Conservation (phyloP, 2,888 invertebrate species). For the Sepioteuthis lessoniana region DNA sequence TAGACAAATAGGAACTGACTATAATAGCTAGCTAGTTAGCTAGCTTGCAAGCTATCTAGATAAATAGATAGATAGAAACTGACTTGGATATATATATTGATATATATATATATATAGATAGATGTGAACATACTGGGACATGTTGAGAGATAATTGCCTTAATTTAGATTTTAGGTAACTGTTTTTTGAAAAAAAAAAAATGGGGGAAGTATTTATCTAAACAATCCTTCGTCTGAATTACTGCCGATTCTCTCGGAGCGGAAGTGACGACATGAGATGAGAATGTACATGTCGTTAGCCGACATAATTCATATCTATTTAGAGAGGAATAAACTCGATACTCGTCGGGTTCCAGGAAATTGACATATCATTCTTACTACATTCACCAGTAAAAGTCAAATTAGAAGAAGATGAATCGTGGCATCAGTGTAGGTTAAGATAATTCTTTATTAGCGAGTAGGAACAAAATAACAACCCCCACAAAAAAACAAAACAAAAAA, state of each 20-base stretch:
- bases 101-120: no score
- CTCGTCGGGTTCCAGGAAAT: neutral
- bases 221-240: neutral
- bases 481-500: no score
- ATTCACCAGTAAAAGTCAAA: neutral
- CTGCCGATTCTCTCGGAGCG: neutral
- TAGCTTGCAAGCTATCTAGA: neutral
- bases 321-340: neutral
- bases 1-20: neutral
- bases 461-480: no score
- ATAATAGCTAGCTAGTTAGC: neutral
- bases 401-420: no score
- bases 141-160: neutral
- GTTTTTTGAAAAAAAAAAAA: no score
- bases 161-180: neutral
- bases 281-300: slow-evolving; percentile 2
- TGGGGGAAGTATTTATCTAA: neutral
- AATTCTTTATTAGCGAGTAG: no score
- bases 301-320: neutral
- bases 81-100: no score
- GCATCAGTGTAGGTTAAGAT: no score
- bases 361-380: neutral
- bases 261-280: neutral
- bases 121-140: neutral
- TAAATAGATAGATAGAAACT: neutral